Percentiles rank a stretch among this genome's conserved stretches.
Conservation (phyloP, 2,888 invertebrate genomes). For the Drosophila macrospina region DNA sequence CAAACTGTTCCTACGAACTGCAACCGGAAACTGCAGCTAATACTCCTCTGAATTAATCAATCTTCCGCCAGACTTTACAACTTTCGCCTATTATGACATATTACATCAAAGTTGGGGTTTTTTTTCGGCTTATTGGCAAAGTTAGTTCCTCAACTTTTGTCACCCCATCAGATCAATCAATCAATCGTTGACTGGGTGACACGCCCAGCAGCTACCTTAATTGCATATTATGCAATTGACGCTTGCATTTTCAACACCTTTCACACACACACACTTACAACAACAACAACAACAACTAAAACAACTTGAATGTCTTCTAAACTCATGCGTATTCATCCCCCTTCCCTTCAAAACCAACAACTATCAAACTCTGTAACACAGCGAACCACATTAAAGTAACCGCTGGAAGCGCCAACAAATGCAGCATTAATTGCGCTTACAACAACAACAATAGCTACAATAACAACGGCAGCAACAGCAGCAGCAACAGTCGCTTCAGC, state of each 20-base stretch:
- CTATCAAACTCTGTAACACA: conserved; percentile 37
- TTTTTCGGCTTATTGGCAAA: conserved; percentile 19
- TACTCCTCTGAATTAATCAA: neutral
- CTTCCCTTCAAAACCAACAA: conserved; percentile 13
- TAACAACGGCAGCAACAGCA: conserved; percentile 59
- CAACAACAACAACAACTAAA: conserved; percentile 32
- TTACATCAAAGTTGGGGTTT: conserved; percentile 6
- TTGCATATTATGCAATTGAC: conserved; percentile 36
- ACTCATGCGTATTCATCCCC: conserved; percentile 48
- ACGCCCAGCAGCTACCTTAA: conserved; percentile 19
- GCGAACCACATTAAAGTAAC: conserved; percentile 55
- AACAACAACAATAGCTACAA: conserved; percentile 49
- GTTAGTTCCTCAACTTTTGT: conserved; percentile 28
- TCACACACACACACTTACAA: conserved; percentile 6
- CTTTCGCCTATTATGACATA: conserved; percentile 34
- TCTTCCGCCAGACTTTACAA: conserved; percentile 16
- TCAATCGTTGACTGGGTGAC: conserved; percentile 14
- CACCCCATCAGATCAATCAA: conserved; percentile 34
- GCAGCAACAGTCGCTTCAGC: conserved; percentile 47
- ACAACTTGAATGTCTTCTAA: conserved; percentile 56
- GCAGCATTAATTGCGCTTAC: conserved; percentile 64
- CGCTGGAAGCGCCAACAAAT: conserved; percentile 54
- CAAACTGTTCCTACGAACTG: neutral
- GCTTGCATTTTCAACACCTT: conserved; percentile 15
- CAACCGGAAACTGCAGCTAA: neutral